Base-by-base conservation (phyloP, 92 coral and sea anemone species). In the Palythoa grandiflora region DNA sequence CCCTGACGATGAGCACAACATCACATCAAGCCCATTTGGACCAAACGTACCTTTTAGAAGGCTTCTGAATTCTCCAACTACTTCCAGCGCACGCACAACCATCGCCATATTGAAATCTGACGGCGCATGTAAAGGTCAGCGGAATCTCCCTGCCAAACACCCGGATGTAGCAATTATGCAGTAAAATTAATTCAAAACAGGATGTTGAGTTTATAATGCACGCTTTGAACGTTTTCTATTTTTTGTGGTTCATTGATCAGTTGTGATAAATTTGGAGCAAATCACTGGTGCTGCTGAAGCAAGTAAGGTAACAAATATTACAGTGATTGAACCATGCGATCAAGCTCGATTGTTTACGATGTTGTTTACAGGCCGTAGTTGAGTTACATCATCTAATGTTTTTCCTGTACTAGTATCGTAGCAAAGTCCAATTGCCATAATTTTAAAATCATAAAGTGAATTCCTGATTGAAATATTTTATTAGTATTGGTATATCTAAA, bases 21-120 rank as follows among this genome's bases (percentile, higher is more conserved):
- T 84, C 12, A 90, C 89, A 83, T 97, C 99, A 5, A 94, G 91
- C 51, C 99, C 99, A 80, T 94, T 96, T 59, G 99, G 99, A 35
- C 99, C 99, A 89, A 97, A 95, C n/a, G 96, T 91, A 71, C 83
- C 90, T 73, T 91, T 89, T 60, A 97, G 84, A 80, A 97, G 83
- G 9, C 85, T 88, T 52, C 90, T 97, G 37, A 92, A 83, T 84
- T 87, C 78, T 83, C 92, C 87, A 50, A 93, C 94, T 87, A 90
- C 78, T 78, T 94, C 79, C 44, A 87, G 61, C 16, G 94, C 94
- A 68, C 91, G 92, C 17, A 75, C 20, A 16, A 87, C 85, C 78
- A 88, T 81, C 90, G 96, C 98, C 99, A 97, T 95, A 20, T 91
- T 92, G 96, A 71, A 79, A 48, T 73, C 76, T 44, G 44, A n/a